Evolutionary conservation across 2,888 invertebrate species (phyloP).

Genomic region (Drosophila hamatofila): DNA sequence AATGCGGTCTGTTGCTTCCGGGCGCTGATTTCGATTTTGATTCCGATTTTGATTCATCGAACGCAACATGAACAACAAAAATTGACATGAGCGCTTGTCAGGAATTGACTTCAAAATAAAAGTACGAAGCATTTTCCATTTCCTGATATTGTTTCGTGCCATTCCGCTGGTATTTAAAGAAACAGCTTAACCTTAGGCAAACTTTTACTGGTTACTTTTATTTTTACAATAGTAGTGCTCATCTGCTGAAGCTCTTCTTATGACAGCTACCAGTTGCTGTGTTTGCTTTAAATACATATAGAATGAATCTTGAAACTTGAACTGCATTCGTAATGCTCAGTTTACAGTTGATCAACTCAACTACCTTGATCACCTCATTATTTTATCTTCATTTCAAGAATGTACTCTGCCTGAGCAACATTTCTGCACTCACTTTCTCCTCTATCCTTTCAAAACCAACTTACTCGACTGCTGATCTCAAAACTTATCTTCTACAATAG

Average conservation of each 20-base stretch:
- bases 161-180: background rate
- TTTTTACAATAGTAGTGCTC: background rate
- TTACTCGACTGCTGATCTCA: background rate
- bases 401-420: background rate
- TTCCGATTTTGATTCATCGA: constrained; percentile 4
- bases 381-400: too few relatives aligned
- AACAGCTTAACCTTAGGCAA: background rate
- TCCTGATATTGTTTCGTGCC: background rate
- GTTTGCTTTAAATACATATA: background rate
- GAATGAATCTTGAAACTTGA: too few relatives aligned
- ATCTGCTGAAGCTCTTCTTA: too few relatives aligned
- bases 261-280: background rate
- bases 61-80: background rate
- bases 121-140: background rate
- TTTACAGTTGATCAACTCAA: background rate
- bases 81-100: constrained; percentile 10
- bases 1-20: constrained; percentile 29
- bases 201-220: background rate
- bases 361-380: background rate
- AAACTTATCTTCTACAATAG: background rate
- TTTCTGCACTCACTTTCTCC: background rate
- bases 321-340: background rate
- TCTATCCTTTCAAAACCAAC: background rate
- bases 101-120: constrained; percentile 1
- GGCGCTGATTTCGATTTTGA: background rate